Conservation (phyloP, 2,797 vertebrate genomes). For the Fringilla coelebs region DNA sequence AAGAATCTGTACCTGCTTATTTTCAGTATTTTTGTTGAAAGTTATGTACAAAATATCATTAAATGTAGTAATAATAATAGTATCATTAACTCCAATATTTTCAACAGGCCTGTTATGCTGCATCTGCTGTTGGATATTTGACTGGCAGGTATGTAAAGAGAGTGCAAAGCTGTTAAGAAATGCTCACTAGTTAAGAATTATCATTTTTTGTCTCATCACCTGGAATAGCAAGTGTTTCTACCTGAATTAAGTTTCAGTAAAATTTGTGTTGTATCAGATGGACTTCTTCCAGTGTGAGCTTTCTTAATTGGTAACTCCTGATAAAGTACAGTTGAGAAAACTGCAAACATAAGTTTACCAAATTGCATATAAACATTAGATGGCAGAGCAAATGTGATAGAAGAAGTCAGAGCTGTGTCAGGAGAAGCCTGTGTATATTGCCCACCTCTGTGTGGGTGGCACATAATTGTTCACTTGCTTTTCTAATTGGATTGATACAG, state of each 20-base stretch:
- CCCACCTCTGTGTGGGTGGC: neutral
- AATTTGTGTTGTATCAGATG: neutral
- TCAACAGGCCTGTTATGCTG: constrained; percentile 92
- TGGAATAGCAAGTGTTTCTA: neutral
- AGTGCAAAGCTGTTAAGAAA: neutral
- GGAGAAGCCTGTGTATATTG: neutral
- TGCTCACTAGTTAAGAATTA: neutral
- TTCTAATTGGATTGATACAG: neutral
- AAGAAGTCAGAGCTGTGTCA: neutral
- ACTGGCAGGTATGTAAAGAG: constrained; percentile 77
- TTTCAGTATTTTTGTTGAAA: neutral
- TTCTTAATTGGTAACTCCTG: neutral
- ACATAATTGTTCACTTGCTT: neutral
- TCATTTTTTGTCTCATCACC: neutral
- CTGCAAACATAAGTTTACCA: neutral
- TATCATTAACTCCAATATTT: neutral
- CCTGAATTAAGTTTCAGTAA: neutral
- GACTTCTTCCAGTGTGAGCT: neutral
- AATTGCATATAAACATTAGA: neutral
- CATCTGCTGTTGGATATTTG: constrained; percentile 92
- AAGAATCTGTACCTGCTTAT: neutral
- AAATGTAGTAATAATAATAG: neutral
- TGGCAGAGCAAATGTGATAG: neutral
- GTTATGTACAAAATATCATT: neutral
- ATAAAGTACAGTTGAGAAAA: neutral